Evolutionary conservation across 1,140 invertebrate genomes (phyloP), one percentile per base, ranked within the genome.

Genomic region (Rhopalosiphum padi): DNA sequence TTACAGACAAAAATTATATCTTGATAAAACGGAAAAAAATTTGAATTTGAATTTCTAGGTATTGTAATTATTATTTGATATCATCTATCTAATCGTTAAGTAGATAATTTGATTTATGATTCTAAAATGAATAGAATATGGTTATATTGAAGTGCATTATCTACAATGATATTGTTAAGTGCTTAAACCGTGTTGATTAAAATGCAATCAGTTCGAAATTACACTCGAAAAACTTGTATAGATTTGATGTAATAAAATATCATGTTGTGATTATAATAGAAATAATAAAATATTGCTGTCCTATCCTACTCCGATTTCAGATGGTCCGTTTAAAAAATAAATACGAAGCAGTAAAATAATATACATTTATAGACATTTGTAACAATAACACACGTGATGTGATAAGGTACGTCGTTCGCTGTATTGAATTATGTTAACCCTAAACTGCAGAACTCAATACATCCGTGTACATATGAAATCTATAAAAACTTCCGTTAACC

Each of bases 401-500:
- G 83, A 43, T 85, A 30, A 85, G 37, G 11, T 43, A 41, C 37
- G 7, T 25, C 2, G 21, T 5, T 2, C 30, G 60, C 1, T 6
- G n/a, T 89, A 55, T 89, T 51, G 30, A 51, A 43, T 90, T 25
- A 55, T 55, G 35, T 90, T 90, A 90, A 90, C 51, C 37, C 51
- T 9, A 90, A 90, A 90, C 37, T 25, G 23, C 41, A 30, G 37
- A 90, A 90, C 88, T 60, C 51, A 0, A 60, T 55, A 37, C 21
- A 55, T 55, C 35, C 21, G 25, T 87, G 8, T 46, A 55, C 51
- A 55, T 90, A 43, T 41, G 5, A 90, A 60, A 60, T 30, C 37
- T 30, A 55, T 41, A 55, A 37, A 37, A n/a, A 35, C n/a, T 88
- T 88, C 48, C 21, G 48, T 55, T 90, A 43, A 90, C 53, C 53